These are phyloP conservation scores for Phataginus tetradactyla DNA, from an alignment of 2,797 vertebrate genomes.

Conservation along the genomic window DNA sequence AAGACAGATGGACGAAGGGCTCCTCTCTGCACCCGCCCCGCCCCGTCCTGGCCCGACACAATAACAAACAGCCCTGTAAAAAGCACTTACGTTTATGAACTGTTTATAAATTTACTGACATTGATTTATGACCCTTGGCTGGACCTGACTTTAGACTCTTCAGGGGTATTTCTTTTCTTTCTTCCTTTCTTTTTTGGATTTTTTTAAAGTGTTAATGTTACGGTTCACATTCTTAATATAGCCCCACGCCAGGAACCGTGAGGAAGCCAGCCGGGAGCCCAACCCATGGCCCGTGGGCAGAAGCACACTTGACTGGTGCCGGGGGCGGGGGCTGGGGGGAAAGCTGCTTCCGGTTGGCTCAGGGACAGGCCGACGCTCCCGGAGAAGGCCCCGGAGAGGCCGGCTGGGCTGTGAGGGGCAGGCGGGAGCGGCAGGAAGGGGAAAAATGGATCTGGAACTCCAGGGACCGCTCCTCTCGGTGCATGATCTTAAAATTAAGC, in stretches of 20 bases:
- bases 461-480: not conserved
- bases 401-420: not conserved
- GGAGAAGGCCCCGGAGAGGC: not conserved
- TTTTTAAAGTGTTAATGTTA: slow-evolving; percentile 85
- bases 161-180: slow-evolving; percentile 71
- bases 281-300: slow-evolving; percentile 49
- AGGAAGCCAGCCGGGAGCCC: slow-evolving; percentile 70
- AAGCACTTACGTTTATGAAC: slow-evolving; percentile 89
- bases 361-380: not conserved
- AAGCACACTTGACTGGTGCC: slow-evolving; percentile 26
- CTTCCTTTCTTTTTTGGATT: slow-evolving; percentile 77
- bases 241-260: slow-evolving; percentile 73
- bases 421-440: not conserved
- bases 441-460: not conserved
- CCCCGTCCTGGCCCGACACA: slow-evolving; percentile 76
- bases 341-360: not conserved
- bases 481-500: not conserved
- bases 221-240: slow-evolving; percentile 80
- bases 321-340: not conserved
- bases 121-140: slow-evolving; percentile 87
- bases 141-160: slow-evolving; percentile 84
- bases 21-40: slow-evolving; percentile 69
- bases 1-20: slow-evolving; percentile 66
- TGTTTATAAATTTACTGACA: slow-evolving; percentile 88
- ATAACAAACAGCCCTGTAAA: slow-evolving; percentile 87